Evolutionary conservation across 1,140 invertebrate genomes (phyloP).

Genomic region (Drosophila prosaltans): DNA sequence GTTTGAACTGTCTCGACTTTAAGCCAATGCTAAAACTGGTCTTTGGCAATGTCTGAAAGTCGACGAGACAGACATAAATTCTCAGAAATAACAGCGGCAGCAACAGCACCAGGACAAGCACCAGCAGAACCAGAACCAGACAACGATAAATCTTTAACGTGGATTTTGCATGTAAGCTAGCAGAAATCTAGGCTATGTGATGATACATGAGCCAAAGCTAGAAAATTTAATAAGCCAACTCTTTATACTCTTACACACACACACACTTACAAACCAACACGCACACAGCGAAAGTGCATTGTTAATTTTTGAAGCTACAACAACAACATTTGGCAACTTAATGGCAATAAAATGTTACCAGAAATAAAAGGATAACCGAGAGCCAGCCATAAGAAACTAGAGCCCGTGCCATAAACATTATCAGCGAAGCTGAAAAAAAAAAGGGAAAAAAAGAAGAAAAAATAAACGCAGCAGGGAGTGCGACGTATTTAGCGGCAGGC

Average conservation of each 20-base stretch:
- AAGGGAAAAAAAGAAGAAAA: background rate
- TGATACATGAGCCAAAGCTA: constrained; percentile 52
- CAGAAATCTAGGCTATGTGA: constrained; percentile 39
- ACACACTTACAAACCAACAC: too few relatives aligned
- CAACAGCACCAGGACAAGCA: constrained; percentile 3
- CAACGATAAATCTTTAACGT: constrained; percentile 71
- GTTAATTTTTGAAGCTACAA: background rate
- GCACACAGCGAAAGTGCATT: constrained; percentile 6
- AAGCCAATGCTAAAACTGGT: constrained; percentile 63
- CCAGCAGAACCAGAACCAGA: constrained; percentile 28
- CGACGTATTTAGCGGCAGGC: constrained; percentile 71
- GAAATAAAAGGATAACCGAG: constrained; percentile 12
- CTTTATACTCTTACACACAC: constrained; percentile 23
- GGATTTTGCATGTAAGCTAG: constrained; percentile 70
- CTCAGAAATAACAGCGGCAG: constrained; percentile 51
- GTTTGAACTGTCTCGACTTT: constrained; percentile 49
- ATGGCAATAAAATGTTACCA: constrained; percentile 34
- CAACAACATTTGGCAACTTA: constrained; percentile 41
- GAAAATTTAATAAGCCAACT: constrained; percentile 54
- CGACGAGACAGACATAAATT: constrained; percentile 63
- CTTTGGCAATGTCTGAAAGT: constrained; percentile 71
- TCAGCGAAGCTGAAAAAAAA: constrained; percentile 44
- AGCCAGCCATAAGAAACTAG: constrained; percentile 31
- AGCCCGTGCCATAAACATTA: constrained; percentile 67
- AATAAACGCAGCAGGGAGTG: constrained; percentile 29